Conservation (phyloP, 1,140 invertebrate species). For the Hyles vespertilio region DNA sequence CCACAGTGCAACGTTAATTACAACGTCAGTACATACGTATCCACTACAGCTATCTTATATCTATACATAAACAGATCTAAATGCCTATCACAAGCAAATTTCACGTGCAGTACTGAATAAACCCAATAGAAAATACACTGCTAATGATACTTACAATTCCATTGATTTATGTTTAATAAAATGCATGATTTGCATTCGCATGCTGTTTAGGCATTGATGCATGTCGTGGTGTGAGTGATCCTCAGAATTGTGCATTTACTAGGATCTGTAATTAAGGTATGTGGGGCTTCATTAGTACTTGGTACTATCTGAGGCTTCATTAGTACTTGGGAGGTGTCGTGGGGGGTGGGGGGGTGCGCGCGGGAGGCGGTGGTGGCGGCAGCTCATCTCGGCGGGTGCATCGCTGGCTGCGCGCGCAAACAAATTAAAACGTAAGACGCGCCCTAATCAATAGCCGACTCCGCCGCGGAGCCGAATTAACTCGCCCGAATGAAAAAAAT, state of each 20-base stretch:
- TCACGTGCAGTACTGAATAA: no score
- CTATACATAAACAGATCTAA: no score
- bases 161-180: no score
- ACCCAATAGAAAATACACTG: no score
- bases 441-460: slow-evolving; percentile 74
- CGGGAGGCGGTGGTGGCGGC: slow-evolving; percentile 19
- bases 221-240: no score
- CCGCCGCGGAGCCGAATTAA: slow-evolving; percentile 72
- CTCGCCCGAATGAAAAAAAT: slow-evolving; percentile 73
- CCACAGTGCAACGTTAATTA: slow-evolving; percentile 49
- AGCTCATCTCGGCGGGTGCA: slow-evolving; percentile 64
- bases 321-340: slow-evolving; percentile 33
- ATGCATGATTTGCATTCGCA: no score
- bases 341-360: slow-evolving; percentile 19
- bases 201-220: no score
- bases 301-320: slow-evolving; percentile 65
- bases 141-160: no score
- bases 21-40: slow-evolving; percentile 7
- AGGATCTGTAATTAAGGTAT: slow-evolving; percentile 55
- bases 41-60: no score
- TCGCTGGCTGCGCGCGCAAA: slow-evolving; percentile 70
- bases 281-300: slow-evolving; percentile 62
- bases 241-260: slow-evolving; percentile 22
- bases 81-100: no score
- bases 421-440: slow-evolving; percentile 76